Percentiles rank a stretch among this genome's conserved stretches.
phyloP scores from a whole-genome alignment of 1,140 invertebrate genomes.

The Eciton burchellii region DNA sequence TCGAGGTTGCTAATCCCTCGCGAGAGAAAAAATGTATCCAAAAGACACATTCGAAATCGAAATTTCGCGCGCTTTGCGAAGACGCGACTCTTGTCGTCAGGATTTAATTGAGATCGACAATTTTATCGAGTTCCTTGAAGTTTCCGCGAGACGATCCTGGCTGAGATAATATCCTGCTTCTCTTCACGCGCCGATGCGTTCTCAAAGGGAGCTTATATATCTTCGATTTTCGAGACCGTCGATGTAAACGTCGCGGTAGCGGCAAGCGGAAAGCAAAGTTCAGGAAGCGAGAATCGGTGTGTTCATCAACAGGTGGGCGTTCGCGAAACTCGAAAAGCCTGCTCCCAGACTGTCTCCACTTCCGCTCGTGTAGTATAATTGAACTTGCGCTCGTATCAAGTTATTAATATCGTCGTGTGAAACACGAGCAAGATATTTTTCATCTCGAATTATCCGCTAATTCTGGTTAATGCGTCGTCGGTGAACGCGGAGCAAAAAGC shows the following conservation, averaged over 20 bases:
- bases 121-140: not conserved
- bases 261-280: constrained; percentile 63
- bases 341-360: constrained; percentile 44
- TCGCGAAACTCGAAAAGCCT: constrained; percentile 72
- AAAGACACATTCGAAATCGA: not conserved
- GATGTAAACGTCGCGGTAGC: constrained; percentile 47
- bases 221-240: constrained; percentile 50
- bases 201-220: not conserved
- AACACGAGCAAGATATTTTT: constrained; percentile 12
- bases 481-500: not conserved
- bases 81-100: not conserved
- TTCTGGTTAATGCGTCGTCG: not conserved
- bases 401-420: constrained; percentile 27
- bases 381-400: constrained; percentile 42
- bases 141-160: constrained; percentile 2
- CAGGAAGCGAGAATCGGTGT: constrained; percentile 47
- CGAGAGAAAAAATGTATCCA: too few species aligned
- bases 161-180: not conserved
- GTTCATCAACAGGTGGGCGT: constrained; percentile 78
- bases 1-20: not conserved
- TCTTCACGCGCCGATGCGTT: not conserved
- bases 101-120: not conserved
- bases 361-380: constrained; percentile 57
- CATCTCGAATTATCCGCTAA: not conserved
- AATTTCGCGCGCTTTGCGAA: not conserved